These are phyloP conservation scores for Coluber constrictor DNA, from an alignment of 2,797 vertebrate species.

Conservation along the genomic window DNA sequence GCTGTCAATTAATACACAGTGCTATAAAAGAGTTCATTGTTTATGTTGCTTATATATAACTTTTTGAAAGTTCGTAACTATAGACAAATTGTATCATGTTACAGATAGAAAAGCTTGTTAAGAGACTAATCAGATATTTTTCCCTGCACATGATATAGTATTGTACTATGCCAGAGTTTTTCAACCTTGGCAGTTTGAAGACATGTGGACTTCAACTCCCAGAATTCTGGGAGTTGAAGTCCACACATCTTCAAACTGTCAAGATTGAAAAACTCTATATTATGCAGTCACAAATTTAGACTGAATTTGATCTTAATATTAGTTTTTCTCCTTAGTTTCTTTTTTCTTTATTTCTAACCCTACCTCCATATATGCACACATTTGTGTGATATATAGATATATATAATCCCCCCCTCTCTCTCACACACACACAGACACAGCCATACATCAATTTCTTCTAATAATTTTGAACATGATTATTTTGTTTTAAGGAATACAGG, in stretches of 20 bases:
- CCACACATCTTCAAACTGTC: too few species aligned
- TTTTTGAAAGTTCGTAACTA: not conserved
- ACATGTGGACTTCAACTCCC: too few species aligned
- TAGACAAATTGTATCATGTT: not conserved
- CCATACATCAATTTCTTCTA: not conserved
- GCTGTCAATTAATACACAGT: not conserved
- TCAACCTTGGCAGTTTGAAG: too few species aligned
- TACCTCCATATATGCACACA: not conserved
- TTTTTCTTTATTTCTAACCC: not conserved
- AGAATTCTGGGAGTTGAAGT: too few species aligned
- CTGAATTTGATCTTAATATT: not conserved
- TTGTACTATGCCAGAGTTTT: too few species aligned
- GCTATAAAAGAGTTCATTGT: not conserved
- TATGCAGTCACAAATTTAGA: not conserved
- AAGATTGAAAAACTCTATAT: too few species aligned
- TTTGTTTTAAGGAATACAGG: not conserved
- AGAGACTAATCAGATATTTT: not conserved
- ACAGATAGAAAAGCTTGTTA: not conserved
- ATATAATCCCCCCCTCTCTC: too few species aligned
- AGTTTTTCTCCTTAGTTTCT: not conserved
- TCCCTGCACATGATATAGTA: not conserved
- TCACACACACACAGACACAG: not conserved
- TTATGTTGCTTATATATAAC: not conserved
- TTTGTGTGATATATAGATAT: not conserved
- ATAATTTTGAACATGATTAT: not conserved